phyloP scores from a whole-genome alignment of 2,797 vertebrate species.

The Microctenopoma stevenorrisi region DNA sequence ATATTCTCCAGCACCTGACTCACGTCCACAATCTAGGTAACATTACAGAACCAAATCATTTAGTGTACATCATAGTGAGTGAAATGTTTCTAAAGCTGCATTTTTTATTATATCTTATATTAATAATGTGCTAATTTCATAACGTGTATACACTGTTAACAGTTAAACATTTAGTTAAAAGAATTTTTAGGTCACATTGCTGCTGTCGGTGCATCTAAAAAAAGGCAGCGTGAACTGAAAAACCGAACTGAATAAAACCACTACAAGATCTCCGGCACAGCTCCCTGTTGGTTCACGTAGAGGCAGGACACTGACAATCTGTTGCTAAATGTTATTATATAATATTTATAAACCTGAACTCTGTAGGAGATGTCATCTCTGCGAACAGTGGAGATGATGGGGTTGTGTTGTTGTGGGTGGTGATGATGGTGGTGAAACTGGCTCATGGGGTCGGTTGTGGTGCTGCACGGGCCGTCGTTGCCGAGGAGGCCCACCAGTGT shows the following conservation, averaged over 20 bases:
- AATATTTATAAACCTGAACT: slow-evolving; percentile 87
- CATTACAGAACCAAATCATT: neutral
- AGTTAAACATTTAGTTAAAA: too few relatives aligned
- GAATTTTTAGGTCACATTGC: too few relatives aligned
- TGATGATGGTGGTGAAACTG: slow-evolving; percentile 81
- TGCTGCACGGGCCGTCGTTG: slow-evolving; percentile 83
- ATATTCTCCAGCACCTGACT: slow-evolving; percentile 95
- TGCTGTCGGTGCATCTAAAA: neutral
- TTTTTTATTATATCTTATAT: too few relatives aligned
- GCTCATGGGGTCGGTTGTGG: slow-evolving; percentile 70
- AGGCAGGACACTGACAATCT: neutral
- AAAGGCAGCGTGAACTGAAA: neutral
- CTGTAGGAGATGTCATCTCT: slow-evolving; percentile 96
- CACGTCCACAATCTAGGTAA: slow-evolving; percentile 89
- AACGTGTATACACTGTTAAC: neutral
- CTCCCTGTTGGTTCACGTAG: too few relatives aligned
- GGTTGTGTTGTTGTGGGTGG: slow-evolving; percentile 87
- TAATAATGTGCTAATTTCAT: too few relatives aligned
- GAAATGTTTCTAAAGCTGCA: too few relatives aligned
- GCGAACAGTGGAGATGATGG: slow-evolving; percentile 78
- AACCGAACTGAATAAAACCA: too few relatives aligned
- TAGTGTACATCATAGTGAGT: neutral
- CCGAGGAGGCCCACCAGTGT: slow-evolving; percentile 93
- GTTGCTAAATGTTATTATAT: neutral
- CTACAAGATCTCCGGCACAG: neutral